Evolutionary conservation across 2,113 vertebrate species (phyloP), one percentile per base, ranked within the genome.

Genomic region (Mustela nigripes): DNA sequence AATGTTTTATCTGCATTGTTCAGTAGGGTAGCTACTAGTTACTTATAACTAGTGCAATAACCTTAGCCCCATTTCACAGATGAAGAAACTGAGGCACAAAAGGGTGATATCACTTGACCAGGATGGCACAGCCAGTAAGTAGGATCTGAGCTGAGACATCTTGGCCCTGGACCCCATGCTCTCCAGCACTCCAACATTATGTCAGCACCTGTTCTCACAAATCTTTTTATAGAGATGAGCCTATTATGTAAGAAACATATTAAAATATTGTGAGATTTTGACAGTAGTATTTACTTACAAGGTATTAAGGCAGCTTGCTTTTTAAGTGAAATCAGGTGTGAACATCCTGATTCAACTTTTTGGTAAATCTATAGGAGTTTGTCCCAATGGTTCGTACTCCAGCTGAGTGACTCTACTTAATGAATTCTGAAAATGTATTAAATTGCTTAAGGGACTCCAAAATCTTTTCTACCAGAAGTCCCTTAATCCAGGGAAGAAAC

Each of bases 371-470:
- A 31, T 10, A 42, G 42, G 22, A 14, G 16, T 71, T 92, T 60
- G 24, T 90, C 86, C 50, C 76, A 33, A 89, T 19, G 3, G 73
- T 81, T 95, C 63, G 67, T 1, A 78, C 24, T 94, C 58, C 56
- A 92, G 62, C 11, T 53, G 48, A 94, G 78, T 22, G 80, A 71
- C 19, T 48, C 7, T 33, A 74, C 56, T 94, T 50, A 45, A 58
- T 58, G 42, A 96, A 62, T 95, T 92, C 45, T 88, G 86, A 92
- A 84, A 94, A 84, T 93, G n/a, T 33, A 93, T 22, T 90, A 31
- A 87, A 39, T 7, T 24, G 74, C 45, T 79, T 5, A 53, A 53
- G 53, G 39, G n/a, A 87, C 53, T 73, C 83, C 26, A 76, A 65
- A 83, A 7, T 14, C 33, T 88, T 78, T 50, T 50, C 42, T 91